Conservation (phyloP, 1,140 invertebrate species). For the Zaprionus nigranus region DNA sequence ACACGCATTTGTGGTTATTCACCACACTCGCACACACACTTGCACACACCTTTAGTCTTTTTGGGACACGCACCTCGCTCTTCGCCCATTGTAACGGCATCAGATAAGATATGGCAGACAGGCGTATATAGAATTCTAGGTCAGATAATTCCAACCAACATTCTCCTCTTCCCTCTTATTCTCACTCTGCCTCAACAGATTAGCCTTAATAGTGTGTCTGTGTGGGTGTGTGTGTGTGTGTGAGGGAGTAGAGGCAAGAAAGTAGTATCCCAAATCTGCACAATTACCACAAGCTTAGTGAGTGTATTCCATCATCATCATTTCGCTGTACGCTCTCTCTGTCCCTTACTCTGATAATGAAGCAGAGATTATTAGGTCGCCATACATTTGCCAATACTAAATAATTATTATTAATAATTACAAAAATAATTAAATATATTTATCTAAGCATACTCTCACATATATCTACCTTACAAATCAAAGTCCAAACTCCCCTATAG, state of each 20-base stretch:
- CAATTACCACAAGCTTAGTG: background rate
- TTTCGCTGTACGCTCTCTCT: background rate
- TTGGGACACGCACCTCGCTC: conserved; percentile 13
- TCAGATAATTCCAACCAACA: background rate
- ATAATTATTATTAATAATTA: too few species aligned
- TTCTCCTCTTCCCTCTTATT: background rate
- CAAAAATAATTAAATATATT: too few species aligned
- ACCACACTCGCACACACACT: conserved; percentile 20
- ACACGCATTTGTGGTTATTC: conserved; percentile 35
- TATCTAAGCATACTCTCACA: too few species aligned
- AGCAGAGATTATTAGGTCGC: too few species aligned
- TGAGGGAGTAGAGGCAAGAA: background rate
- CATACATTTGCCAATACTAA: too few species aligned
- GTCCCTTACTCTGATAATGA: background rate
- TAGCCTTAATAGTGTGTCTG: background rate
- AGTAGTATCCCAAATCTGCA: background rate
- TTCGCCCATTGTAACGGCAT: conserved; percentile 7
- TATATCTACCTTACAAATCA: too few species aligned
- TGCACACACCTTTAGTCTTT: conserved; percentile 7
- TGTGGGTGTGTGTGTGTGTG: background rate
- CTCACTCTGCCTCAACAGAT: background rate
- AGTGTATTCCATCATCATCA: background rate
- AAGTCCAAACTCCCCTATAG: background rate
- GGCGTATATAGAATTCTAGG: conserved; percentile 24
- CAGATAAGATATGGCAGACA: conserved; percentile 20